Conservation (phyloP, 2,113 vertebrate genomes). For the Pachycephala philippinensis region DNA sequence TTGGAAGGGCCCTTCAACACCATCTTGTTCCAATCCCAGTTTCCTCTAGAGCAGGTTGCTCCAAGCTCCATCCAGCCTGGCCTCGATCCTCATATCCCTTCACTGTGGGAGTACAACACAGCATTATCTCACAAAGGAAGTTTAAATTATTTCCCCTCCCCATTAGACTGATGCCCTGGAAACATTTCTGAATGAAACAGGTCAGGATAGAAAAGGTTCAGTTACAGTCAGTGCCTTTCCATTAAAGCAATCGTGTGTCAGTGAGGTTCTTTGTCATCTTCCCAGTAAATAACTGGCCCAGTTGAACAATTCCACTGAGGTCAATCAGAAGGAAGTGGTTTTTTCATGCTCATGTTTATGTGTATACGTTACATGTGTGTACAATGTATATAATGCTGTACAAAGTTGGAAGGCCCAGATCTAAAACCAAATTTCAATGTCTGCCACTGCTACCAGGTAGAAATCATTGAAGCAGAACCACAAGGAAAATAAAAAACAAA, state of each 20-base stretch:
- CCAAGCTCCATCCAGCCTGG: neutral
- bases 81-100: neutral
- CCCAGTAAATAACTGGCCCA: neutral
- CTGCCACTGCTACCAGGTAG: neutral
- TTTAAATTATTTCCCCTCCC: neutral
- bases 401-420: neutral
- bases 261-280: neutral
- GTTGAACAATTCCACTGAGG: neutral
- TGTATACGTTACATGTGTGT: neutral
- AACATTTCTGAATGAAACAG: neutral
- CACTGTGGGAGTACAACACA: neutral
- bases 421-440: neutral
- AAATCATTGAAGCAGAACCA: neutral
- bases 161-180: neutral
- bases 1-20: neutral
- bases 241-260: accelerated
- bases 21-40: neutral
- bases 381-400: accelerated
- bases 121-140: neutral
- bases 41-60: neutral
- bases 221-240: neutral
- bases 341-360: neutral
- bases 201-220: neutral
- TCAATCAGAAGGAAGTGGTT: neutral
- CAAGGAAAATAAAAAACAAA: neutral